Base-by-base conservation (phyloP, 2,797 vertebrate genomes). In the Bradypodion ventrale region DNA sequence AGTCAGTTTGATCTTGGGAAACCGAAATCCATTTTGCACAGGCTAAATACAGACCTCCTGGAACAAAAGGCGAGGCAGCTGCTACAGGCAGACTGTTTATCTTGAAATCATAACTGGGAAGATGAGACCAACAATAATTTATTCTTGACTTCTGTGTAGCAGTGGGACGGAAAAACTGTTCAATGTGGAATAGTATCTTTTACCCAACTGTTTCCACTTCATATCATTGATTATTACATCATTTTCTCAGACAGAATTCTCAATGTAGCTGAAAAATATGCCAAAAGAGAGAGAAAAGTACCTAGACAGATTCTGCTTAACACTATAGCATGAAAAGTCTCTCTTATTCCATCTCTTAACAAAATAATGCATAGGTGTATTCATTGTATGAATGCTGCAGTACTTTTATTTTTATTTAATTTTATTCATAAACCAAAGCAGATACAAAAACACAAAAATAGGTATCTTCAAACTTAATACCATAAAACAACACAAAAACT, bases 71-170 rank as follows among this genome's bases (percentile, higher is more conserved):
- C 21, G 59, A 83, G 82, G 40, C 75, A 85, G 56, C 85, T 84
- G 82, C 82, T 84, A 27, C 13, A 27, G 72, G 69, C 37, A 40
- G 75, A 72, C 56, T 85, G 79, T 84, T 89, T 89, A 87, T 72
- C 82, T 75, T 83, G n/a, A 83, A 89, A 84, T 76, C 37, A 78
- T 82, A 89, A 52, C 78, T 82, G 75, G 72, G 27, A 44, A 83
- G 5, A 35, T 82, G 52, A n/a, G 15, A 60, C 40, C 69, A 59
- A 10, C 35, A 21, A 52, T 85, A 76, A 40, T 76, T 86, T 80
- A 76, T 52, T 59, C 5, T 25, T 78, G 52, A 80, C 84, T 76
- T 76, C 42, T n/a, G 40, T 75, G 15, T 44, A 62, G 32, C 6
- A 12, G 25, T 37, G n/a, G 32, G 52, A 70, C 46, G 70, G 52